Conservation (phyloP, 1,140 invertebrate genomes). For the Lepidurus arcticus region DNA sequence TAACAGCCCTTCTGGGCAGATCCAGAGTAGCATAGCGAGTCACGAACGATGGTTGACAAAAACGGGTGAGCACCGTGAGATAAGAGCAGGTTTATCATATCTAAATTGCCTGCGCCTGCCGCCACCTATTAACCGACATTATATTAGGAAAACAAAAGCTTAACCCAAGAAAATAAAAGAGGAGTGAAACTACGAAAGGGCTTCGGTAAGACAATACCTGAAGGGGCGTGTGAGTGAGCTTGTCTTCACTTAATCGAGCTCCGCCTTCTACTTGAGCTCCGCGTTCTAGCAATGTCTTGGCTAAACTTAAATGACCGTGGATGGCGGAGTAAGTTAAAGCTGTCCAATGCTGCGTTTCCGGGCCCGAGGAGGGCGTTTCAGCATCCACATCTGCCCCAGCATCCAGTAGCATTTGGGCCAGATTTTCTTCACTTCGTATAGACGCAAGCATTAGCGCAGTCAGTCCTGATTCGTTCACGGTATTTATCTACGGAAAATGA, state of each 20-base stretch:
- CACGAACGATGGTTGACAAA: slow-evolving; percentile 72
- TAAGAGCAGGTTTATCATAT: slow-evolving; percentile 70
- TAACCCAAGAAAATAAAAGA: neutral
- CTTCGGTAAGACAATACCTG: slow-evolving; percentile 51
- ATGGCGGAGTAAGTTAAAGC: slow-evolving; percentile 64
- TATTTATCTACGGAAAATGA: slow-evolving; percentile 51
- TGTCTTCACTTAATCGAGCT: slow-evolving; percentile 69
- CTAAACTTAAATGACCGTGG: slow-evolving; percentile 51
- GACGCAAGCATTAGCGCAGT: slow-evolving; percentile 75
- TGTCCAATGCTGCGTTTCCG: slow-evolving; percentile 71
- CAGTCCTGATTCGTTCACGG: slow-evolving; percentile 69
- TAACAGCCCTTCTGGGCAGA: slow-evolving; percentile 76
- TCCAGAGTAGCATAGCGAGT: slow-evolving; percentile 74
- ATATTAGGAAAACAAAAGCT: slow-evolving; percentile 9
- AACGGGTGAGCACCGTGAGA: slow-evolving; percentile 80
- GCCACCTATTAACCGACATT: slow-evolving; percentile 50
- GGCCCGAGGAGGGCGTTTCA: slow-evolving; percentile 55
- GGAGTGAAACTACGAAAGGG: neutral
- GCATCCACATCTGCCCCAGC: slow-evolving; percentile 69
- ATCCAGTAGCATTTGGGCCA: slow-evolving; percentile 62
- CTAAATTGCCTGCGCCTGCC: slow-evolving; percentile 69
- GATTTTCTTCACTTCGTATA: slow-evolving; percentile 68
- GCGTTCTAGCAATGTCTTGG: slow-evolving; percentile 58
- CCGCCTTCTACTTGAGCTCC: slow-evolving; percentile 81
- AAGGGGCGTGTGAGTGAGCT: slow-evolving; percentile 75